Evolutionary conservation across 2,888 invertebrate species (phyloP).

Genomic region (Oscheius myriophilus): DNA sequence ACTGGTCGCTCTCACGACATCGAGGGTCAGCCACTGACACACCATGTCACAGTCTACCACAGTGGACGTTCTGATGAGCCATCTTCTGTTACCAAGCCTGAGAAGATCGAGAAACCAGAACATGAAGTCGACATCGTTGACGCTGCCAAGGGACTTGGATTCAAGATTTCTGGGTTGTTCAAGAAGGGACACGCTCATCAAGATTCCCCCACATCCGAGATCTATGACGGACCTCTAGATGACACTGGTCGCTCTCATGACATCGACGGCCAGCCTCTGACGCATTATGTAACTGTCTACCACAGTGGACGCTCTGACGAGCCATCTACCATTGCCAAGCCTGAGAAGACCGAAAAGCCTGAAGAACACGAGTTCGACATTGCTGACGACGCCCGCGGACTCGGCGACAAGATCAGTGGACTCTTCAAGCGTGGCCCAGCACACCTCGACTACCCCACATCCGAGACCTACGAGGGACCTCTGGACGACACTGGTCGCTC

Average conservation of each 20-base stretch:
- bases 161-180: slow-evolving; percentile 37
- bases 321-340: neutral
- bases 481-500: slow-evolving; percentile 26
- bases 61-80: slow-evolving; percentile 34
- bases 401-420: slow-evolving; percentile 30
- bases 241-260: slow-evolving; percentile 20
- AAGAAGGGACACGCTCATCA: slow-evolving; percentile 47
- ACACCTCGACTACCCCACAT: slow-evolving; percentile 52
- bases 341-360: slow-evolving; percentile 19
- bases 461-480: slow-evolving; percentile 36
- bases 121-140: slow-evolving; percentile 5
- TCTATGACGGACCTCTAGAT: slow-evolving; percentile 39
- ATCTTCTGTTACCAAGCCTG: neutral
- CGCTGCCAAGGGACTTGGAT: slow-evolving; percentile 29
- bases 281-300: slow-evolving; percentile 40
- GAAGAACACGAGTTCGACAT: slow-evolving; percentile 5
- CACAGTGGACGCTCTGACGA: slow-evolving; percentile 38
- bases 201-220: slow-evolving; percentile 45
- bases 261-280: slow-evolving; percentile 36
- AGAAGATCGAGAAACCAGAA: slow-evolving; percentile 14
- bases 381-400: slow-evolving; percentile 25
- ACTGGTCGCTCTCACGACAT: slow-evolving; percentile 26
- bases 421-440: slow-evolving; percentile 49
- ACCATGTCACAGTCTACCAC: slow-evolving; percentile 44
- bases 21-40: slow-evolving; percentile 35